Conservation (phyloP, 2,797 vertebrate genomes). For the Myotis pilosus region DNA sequence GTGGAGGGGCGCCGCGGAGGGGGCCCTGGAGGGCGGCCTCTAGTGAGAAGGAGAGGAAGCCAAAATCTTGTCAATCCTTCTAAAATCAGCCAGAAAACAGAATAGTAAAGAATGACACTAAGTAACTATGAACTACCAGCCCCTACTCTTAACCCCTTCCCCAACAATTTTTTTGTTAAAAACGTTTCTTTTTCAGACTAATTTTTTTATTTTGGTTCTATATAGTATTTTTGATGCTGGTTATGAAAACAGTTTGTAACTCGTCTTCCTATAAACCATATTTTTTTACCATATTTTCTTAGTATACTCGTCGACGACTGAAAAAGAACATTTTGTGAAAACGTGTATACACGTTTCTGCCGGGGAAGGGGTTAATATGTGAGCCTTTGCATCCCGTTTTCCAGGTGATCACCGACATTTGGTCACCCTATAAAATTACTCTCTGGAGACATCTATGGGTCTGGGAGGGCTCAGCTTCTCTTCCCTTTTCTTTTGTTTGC, state of each 20-base stretch:
- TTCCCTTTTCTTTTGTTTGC: not conserved
- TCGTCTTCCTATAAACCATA: too few relatives aligned
- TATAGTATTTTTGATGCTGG: too few relatives aligned
- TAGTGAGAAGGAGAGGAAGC: not conserved
- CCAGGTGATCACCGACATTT: not conserved
- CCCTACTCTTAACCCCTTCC: not conserved
- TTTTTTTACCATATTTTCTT: too few relatives aligned
- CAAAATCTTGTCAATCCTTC: too few relatives aligned
- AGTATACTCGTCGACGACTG: too few relatives aligned
- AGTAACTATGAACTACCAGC: not conserved
- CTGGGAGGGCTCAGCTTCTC: not conserved
- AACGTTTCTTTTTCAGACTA: too few relatives aligned
- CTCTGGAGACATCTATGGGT: not conserved
- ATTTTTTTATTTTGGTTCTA: too few relatives aligned
- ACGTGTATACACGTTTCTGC: too few relatives aligned
- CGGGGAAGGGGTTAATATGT: too few relatives aligned
- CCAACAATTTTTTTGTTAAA: too few relatives aligned
- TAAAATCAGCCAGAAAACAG: not conserved
- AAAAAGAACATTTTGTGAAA: too few relatives aligned
- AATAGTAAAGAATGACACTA: not conserved
- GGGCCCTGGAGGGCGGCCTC: fast-evolving
- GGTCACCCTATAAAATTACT: not conserved
- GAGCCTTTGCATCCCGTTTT: not conserved
- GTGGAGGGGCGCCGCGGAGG: fast-evolving
- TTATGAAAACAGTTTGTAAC: too few relatives aligned